Percentiles rank a stretch among this genome's conserved stretches.
Evolutionary conservation across 2,888 invertebrate species (phyloP).

Genomic region (Mythimna ferrago): DNA sequence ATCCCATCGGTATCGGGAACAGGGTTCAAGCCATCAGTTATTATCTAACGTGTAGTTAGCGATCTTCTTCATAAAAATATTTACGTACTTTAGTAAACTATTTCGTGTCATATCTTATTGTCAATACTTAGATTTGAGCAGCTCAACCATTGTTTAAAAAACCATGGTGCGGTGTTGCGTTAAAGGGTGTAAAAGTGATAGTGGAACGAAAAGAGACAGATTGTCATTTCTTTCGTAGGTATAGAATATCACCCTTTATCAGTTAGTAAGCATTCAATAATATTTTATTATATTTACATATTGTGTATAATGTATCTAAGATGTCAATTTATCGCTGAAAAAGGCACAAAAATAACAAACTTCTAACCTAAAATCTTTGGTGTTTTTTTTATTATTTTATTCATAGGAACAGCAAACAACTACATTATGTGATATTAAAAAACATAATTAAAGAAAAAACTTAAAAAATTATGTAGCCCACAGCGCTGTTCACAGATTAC

Average conservation of each 20-base stretch:
- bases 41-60: too few relatives aligned
- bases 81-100: neutral
- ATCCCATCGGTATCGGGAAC: too few relatives aligned
- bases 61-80: neutral
- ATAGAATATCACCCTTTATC: neutral
- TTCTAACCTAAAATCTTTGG: neutral
- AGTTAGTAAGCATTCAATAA: neutral
- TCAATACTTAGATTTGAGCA: neutral
- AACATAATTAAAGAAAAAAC: too few relatives aligned
- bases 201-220: neutral
- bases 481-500: too few relatives aligned
- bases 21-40: too few relatives aligned
- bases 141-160: neutral
- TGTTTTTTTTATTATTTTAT: too few relatives aligned
- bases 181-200: neutral
- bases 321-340: neutral
- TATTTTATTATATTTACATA: neutral
- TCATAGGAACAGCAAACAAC: too few relatives aligned
- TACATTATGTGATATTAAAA: too few relatives aligned
- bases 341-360: neutral
- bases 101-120: neutral
- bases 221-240: neutral
- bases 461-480: too few relatives aligned
- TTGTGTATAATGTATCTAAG: neutral
- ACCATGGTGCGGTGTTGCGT: neutral